A percentile compares a stretch with the other conserved stretches of the same genome.
phyloP scores from a whole-genome alignment of 1,140 invertebrate species.

The Pseudomyrmex pallidus region DNA sequence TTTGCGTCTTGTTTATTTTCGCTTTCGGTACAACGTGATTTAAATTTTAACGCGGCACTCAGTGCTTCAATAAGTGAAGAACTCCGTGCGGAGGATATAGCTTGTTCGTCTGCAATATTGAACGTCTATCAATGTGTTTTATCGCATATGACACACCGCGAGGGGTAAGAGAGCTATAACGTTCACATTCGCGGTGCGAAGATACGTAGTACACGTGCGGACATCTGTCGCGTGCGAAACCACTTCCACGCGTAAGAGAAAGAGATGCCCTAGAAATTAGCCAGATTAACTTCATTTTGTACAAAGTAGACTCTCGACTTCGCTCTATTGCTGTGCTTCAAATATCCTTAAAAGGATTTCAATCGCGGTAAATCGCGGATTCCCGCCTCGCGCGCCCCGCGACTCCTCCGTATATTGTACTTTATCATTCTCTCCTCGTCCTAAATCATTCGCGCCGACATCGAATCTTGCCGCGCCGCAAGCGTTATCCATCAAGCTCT shows the following conservation, averaged over 20 bases:
- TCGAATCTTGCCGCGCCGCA: slow-evolving; percentile 22
- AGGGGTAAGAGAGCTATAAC: background rate
- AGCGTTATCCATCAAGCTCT: slow-evolving; percentile 15
- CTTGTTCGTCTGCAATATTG: background rate
- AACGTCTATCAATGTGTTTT: slow-evolving; percentile 5
- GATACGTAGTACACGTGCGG: background rate
- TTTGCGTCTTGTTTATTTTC: too few species aligned
- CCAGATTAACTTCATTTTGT: background rate
- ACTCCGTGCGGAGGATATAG: background rate
- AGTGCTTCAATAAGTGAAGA: background rate
- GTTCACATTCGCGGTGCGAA: background rate
- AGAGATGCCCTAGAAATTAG: slow-evolving; percentile 8
- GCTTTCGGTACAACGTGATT: background rate
- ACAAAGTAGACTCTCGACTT: slow-evolving; percentile 10
- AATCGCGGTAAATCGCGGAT: too few species aligned
- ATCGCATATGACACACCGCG: background rate
- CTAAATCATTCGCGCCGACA: slow-evolving; percentile 28
- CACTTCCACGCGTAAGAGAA: too few species aligned
- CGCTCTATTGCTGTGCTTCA: background rate
- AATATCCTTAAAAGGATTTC: slow-evolving; percentile 28
- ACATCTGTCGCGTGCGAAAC: too few species aligned
- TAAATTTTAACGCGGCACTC: background rate
- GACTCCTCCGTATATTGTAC: background rate
- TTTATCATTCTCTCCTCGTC: background rate
- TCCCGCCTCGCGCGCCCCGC: too few species aligned